phyloP scores from a whole-genome alignment of 2,113 vertebrate species.

The Scophthalmus maximus region DNA sequence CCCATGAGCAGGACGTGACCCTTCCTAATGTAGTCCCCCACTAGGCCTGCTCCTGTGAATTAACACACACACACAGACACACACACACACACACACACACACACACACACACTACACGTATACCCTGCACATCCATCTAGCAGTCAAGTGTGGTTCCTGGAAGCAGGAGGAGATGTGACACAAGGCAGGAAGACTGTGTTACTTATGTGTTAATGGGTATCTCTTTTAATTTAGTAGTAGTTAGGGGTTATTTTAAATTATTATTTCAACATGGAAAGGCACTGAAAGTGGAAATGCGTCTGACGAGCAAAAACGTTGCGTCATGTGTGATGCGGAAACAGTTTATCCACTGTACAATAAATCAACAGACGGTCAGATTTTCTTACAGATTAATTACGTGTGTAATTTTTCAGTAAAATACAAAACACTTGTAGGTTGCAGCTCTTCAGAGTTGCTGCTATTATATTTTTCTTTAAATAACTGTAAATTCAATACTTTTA shows the following conservation, averaged over 20 bases:
- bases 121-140: slow-evolving; percentile 26
- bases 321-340: too few species aligned
- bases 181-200: slow-evolving; percentile 23
- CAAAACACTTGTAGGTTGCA: not conserved
- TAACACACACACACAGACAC: slow-evolving; percentile 28
- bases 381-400: not conserved
- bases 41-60: slow-evolving; percentile 48
- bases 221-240: slow-evolving; percentile 37
- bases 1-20: slow-evolving; percentile 67
- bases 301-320: too few species aligned
- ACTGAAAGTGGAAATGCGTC: not conserved
- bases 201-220: slow-evolving; percentile 4
- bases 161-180: slow-evolving; percentile 22
- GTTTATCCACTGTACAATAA: slow-evolving; percentile 2
- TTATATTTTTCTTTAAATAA: not conserved
- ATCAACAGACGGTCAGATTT: not conserved
- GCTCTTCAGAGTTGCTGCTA: too few species aligned
- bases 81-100: slow-evolving; percentile 29
- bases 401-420: not conserved
- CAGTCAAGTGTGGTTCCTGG: slow-evolving; percentile 39
- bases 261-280: too few species aligned
- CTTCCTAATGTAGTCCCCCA: slow-evolving; percentile 68
- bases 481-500: not conserved
- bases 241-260: slow-evolving; percentile 20
- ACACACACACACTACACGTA: slow-evolving; percentile 7